Evolutionary conservation across 2,113 vertebrate species (phyloP), one percentile per base, ranked within the genome.

Genomic region (Calyptomena viridis): DNA sequence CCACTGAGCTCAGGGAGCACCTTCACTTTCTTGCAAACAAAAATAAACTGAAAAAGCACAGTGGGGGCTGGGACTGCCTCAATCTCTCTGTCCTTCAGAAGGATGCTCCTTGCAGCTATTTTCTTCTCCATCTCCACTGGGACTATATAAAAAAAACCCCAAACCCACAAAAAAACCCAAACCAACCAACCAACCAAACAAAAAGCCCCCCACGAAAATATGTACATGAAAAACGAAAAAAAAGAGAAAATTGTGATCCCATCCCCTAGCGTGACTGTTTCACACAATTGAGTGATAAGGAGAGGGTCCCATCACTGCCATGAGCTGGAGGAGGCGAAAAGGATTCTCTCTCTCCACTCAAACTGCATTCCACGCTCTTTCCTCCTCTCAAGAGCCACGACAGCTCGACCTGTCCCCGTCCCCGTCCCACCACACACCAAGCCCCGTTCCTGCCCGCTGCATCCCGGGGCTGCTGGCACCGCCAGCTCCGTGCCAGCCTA

Each of bases 381-480:
- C 55, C 31, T 28, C 5, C 10, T 8, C 60, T 37, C 28, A 8
- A 2, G 12, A 20, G 39, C 47, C 37, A 11, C 0, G 50, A 2
- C 37, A 19, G 58, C 42, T 2, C 4, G 16, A 53, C 28, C 56
- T 22, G 8, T 12, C 18, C 25, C 39, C 16, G 56, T 28, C 17
- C 33, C 22, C 1, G 14, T 14, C 21, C 13, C 59, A 3, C 9
- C 64, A 1, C 31, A 10, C 6, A 39, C 52, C 30, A 9, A 53
- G 8, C 23, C 25, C 17, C 5, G 31, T 14, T 30, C 58, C 68
- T 2, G 50, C 44, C 50, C 5, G 21, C 66, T 4, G 25, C 22
- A 2, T 21, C 9, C 6, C 31, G 11, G 15, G 7, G 17, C 60
- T 2, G 19, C 4, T 11, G 66, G 11, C 40, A 22, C 0, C 1